These are phyloP conservation scores for Cerceris rybyensis DNA, from an alignment of 2,888 invertebrate species.

Conservation along the genomic window DNA sequence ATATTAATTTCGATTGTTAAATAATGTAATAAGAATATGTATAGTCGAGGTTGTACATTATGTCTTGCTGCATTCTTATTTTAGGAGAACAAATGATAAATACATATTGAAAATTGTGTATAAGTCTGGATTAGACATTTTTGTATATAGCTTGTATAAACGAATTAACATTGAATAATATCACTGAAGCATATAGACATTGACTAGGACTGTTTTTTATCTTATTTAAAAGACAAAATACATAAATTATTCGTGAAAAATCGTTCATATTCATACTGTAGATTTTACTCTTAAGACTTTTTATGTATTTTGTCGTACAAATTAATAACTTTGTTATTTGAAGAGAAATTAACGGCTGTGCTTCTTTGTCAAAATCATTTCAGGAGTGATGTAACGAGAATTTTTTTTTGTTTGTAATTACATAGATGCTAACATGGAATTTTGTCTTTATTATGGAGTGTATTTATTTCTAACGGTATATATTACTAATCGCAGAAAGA, in stretches of 20 bases:
- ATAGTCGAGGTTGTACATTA: neutral
- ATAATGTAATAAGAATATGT: neutral
- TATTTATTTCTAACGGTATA: constrained; percentile 8
- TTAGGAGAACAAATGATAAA: constrained; percentile 41
- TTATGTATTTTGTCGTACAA: constrained; percentile 42
- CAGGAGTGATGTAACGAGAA: constrained; percentile 15
- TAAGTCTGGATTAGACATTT: constrained; percentile 56
- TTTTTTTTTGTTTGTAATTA: constrained; percentile 7
- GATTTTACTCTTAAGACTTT: constrained; percentile 27
- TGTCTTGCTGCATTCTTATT: constrained; percentile 60
- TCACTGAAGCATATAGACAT: constrained; percentile 40
- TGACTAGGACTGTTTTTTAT: constrained; percentile 59
- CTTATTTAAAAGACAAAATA: constrained; percentile 45
- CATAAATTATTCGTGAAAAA: constrained; percentile 21
- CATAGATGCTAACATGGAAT: constrained; percentile 4
- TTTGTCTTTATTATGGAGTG: constrained; percentile 17
- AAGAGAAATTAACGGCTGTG: constrained; percentile 51
- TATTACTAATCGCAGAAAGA: constrained; percentile 3
- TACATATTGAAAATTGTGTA: constrained; percentile 51
- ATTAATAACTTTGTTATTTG: constrained; percentile 36
- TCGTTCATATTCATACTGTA: constrained; percentile 35
- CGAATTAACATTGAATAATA: constrained; percentile 46
- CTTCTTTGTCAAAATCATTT: constrained; percentile 47
- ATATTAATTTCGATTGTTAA: constrained; percentile 5
- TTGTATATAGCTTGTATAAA: constrained; percentile 71